Evolutionary conservation across 2,797 vertebrate genomes (phyloP).

Genomic region (Microtus obscurus): DNA sequence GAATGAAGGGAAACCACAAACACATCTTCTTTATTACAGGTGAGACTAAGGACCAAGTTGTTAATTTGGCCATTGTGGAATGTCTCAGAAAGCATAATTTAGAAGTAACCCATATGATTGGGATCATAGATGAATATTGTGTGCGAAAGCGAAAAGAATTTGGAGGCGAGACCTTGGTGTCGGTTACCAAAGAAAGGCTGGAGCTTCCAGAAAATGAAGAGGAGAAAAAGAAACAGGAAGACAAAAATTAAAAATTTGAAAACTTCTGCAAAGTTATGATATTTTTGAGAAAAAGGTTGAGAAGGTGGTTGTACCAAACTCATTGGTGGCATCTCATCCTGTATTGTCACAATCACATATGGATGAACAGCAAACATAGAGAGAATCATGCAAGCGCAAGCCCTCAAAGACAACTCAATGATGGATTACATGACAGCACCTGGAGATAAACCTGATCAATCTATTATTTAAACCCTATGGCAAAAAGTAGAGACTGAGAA

Average conservation of each 20-base stretch:
- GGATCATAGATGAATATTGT: slow-evolving; percentile 95
- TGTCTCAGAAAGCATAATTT: slow-evolving; percentile 91
- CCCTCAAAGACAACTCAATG: too few species aligned
- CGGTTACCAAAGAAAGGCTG: slow-evolving; percentile 95
- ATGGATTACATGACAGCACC: too few species aligned
- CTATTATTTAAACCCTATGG: slow-evolving; percentile 95
- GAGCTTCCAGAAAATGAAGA: slow-evolving; percentile 98
- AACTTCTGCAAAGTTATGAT: slow-evolving; percentile 97
- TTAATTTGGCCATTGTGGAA: slow-evolving; percentile 96
- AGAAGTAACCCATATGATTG: slow-evolving; percentile 98
- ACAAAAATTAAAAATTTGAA: slow-evolving; percentile 94
- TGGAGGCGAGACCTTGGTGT: too few species aligned
- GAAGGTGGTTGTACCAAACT: too few species aligned
- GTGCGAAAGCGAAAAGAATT: too few species aligned
- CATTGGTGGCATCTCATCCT: too few species aligned
- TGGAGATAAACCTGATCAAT: slow-evolving; percentile 67
- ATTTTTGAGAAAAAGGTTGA: slow-evolving; percentile 91
- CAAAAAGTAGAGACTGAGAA: slow-evolving; percentile 97
- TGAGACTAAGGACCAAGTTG: slow-evolving; percentile 98
- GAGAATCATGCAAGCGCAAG: too few species aligned
- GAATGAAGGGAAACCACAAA: slow-evolving; percentile 97
- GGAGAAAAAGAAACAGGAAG: slow-evolving; percentile 94
- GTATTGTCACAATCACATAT: too few species aligned
- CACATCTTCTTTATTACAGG: slow-evolving; percentile 95
- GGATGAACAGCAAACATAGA: too few species aligned